Base-by-base conservation (phyloP, 2,113 vertebrate species). In the Mus spicilegus region DNA sequence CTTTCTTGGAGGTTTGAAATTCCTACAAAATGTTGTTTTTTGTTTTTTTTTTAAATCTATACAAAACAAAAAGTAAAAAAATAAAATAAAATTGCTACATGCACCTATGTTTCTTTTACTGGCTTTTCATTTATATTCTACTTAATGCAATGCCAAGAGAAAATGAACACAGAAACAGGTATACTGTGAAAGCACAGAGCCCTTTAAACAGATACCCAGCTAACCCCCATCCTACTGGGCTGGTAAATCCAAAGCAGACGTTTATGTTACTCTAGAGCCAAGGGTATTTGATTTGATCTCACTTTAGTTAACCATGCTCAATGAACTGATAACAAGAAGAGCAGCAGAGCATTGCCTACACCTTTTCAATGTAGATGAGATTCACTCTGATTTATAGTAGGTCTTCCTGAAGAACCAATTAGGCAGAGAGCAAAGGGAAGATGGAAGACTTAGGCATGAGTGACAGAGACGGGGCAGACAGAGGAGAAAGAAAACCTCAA, bases 301-400 rank as follows among this genome's bases (percentile, higher is more conserved):
- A 93, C 87, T 96, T 51, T 96, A 49, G 5, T 36, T 90, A 73
- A 77, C 28, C 46, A 30, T 39, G 14, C 42, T 86, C 30, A 77
- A 93, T 67, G 54, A 95, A 81, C 16, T 81, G 16, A 39, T 36
- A 70, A 89, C 2, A 17, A 77, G 88, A 89, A 96, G 92, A 75
- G 56, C 20, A 73, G 20, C 65, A 65, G 58, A 95, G 65, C 89
- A 5, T 5, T 58, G 39, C n/a, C 19, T 36, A 84, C 3, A 87
- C 87, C 61, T 49, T 94, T 95, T 89, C 95, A 78, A 69, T 20
- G 19, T 20, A 67, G 33, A 39, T 20, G 39, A 56, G 16, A 93
- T 49, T n/a, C 58, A 54, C 65, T 97, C 90, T 81, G n/a, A 89
- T 82, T 72, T 82, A 92, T 86, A 91, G 33, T 19, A 77, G 58